phyloP scores from a whole-genome alignment of 2,888 invertebrate genomes.

The Ormyrus labotus region DNA sequence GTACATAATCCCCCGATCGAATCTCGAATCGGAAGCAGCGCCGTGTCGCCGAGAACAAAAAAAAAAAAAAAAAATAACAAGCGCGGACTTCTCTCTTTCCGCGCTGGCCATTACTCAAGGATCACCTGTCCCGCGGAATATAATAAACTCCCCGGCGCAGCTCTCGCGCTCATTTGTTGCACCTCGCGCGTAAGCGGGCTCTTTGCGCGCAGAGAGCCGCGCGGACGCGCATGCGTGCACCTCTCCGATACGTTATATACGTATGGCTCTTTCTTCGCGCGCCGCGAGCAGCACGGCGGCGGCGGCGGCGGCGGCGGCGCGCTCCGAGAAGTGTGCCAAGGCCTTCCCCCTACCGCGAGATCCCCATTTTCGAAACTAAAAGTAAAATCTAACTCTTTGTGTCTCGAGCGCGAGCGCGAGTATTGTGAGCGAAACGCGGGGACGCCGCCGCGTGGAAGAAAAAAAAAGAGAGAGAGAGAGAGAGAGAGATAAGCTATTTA shows the following conservation, averaged over 20 bases:
- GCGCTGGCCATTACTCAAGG: no score
- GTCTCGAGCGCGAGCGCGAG: conserved; percentile 22
- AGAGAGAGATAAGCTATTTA: not conserved
- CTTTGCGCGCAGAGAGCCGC: not conserved
- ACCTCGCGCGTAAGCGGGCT: no score
- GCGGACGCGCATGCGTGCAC: conserved; percentile 11
- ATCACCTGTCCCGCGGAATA: no score
- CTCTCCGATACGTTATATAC: not conserved
- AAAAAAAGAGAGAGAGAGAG: not conserved
- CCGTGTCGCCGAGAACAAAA: no score
- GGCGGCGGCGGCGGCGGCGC: conserved; percentile 43
- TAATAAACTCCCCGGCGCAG: no score
- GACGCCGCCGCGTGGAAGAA: not conserved
- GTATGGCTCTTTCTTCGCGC: conserved; percentile 30
- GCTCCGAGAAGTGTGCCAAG: conserved; percentile 74
- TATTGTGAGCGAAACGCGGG: not conserved
- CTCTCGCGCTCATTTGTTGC: no score
- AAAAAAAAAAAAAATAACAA: no score
- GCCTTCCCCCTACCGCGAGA: conserved; percentile 62
- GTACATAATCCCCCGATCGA: no score
- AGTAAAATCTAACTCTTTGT: conserved; percentile 72
- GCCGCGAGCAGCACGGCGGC: conserved; percentile 23
- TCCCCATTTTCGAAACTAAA: conserved; percentile 74
- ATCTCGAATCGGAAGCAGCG: no score
- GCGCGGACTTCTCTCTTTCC: no score